These are phyloP conservation scores for Neodiprion fabricii DNA, from an alignment of 1,140 invertebrate species.

Conservation along the genomic window DNA sequence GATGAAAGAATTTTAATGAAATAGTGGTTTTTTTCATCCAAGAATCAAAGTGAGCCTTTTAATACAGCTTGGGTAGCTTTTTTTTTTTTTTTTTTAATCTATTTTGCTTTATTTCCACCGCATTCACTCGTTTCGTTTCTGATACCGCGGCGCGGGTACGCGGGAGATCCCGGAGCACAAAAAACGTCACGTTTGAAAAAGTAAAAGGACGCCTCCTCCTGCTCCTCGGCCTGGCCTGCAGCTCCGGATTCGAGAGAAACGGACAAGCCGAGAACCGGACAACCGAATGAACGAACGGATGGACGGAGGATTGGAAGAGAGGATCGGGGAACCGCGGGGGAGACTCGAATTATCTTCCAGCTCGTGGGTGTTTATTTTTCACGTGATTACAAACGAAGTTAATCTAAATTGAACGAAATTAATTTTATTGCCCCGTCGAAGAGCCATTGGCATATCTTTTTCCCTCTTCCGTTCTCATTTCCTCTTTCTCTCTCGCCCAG, in stretches of 20 bases:
- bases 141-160: neutral
- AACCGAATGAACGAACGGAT: conserved; percentile 25
- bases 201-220: conserved; percentile 37
- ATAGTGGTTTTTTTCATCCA: neutral
- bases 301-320: conserved; percentile 14
- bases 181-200: conserved; percentile 41
- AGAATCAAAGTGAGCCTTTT: conserved; percentile 3
- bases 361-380: conserved; percentile 44
- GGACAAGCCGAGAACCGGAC: conserved; percentile 23
- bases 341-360: conserved; percentile 34
- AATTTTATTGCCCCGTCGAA: conserved; percentile 50
- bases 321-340: neutral
- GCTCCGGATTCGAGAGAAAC: conserved; percentile 29
- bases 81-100: neutral
- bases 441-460: conserved; percentile 8
- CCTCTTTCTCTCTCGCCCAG: neutral
- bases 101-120: neutral
- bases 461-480: neutral
- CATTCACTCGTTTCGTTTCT: conserved; percentile 9
- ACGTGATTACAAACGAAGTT: conserved; percentile 55
- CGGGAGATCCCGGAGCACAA: conserved; percentile 35
- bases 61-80: neutral
- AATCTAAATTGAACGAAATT: conserved; percentile 57
- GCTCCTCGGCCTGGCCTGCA: neutral
- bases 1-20: neutral